phyloP scores from a whole-genome alignment of 2,113 vertebrate genomes.

The Microcebus griseorufus region DNA sequence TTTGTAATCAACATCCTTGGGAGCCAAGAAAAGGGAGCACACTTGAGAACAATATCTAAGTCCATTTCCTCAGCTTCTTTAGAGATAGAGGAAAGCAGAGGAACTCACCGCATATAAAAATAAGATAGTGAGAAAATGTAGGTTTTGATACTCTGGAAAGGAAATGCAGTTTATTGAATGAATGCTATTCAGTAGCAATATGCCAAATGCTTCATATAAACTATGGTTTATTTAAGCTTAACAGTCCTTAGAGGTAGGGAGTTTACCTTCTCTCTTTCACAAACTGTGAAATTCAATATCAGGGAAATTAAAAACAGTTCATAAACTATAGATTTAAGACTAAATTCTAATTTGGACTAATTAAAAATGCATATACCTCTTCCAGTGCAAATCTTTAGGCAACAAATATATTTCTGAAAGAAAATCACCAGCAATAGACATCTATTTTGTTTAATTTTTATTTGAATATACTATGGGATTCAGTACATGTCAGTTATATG shows the following conservation, averaged over 20 bases:
- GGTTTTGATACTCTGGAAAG: not conserved
- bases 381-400: not conserved
- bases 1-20: not conserved
- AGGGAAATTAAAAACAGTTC: not conserved
- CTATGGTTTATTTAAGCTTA: not conserved
- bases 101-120: not conserved
- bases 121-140: not conserved
- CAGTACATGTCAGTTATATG: not conserved
- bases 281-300: slow-evolving; percentile 3
- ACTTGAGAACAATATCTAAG: not conserved
- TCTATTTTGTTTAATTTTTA: slow-evolving; percentile 1
- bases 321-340: not conserved
- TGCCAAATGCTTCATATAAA: not conserved
- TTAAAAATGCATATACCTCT: not conserved
- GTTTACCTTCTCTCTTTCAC: not conserved
- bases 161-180: not conserved
- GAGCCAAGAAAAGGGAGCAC: not conserved
- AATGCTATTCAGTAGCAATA: no score
- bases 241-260: not conserved
- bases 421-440: not conserved
- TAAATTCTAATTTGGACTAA: not conserved
- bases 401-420: not conserved
- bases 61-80: not conserved
- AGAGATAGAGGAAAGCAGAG: not conserved
- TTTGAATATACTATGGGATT: not conserved